Evolutionary conservation across 2,888 invertebrate genomes (phyloP).

Genomic region (Drosophila kuntzei): DNA sequence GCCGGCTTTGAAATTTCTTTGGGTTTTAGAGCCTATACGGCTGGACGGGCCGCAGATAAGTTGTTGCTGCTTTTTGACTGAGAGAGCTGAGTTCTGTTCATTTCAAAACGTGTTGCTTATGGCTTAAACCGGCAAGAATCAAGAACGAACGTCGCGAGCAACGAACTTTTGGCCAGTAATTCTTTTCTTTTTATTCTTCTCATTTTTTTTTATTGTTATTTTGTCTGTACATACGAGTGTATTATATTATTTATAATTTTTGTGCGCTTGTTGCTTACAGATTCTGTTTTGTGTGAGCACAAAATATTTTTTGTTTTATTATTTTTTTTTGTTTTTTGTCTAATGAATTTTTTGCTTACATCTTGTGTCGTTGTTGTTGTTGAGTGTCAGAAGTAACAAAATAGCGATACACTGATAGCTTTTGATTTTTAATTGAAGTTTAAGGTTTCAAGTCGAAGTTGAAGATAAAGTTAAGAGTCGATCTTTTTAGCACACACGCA

Average conservation of each 20-base stretch:
- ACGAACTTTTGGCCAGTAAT: conserved; percentile 71
- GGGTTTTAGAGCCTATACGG: conserved; percentile 37
- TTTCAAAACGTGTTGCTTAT: conserved; percentile 54
- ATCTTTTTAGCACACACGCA: conserved; percentile 41
- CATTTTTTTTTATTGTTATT: conserved; percentile 14
- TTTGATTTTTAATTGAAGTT: conserved; percentile 20
- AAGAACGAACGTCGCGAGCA: conserved; percentile 60
- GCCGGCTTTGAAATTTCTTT: conserved; percentile 68
- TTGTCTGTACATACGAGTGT: conserved; percentile 25
- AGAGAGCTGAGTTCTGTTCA: conserved; percentile 26
- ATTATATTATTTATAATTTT: conserved; percentile 41
- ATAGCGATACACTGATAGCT: conserved; percentile 46
- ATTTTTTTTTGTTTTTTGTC: conserved; percentile 26
- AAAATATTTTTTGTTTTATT: conserved; percentile 49
- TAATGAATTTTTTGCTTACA: conserved; percentile 61
- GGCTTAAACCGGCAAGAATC: conserved; percentile 42
- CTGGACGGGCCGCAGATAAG: conserved; percentile 20
- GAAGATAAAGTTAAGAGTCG: conserved; percentile 14
- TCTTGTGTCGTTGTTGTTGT: conserved; percentile 47
- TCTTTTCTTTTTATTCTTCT: conserved; percentile 34
- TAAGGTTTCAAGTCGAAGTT: conserved; percentile 22
- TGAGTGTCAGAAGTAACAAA: conserved; percentile 48
- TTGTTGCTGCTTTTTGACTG: conserved; percentile 17
- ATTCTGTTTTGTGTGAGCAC: conserved; percentile 49
- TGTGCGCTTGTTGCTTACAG: conserved; percentile 28